phyloP scores from a whole-genome alignment of 1,140 invertebrate species.

The Bombus sylvicola region DNA sequence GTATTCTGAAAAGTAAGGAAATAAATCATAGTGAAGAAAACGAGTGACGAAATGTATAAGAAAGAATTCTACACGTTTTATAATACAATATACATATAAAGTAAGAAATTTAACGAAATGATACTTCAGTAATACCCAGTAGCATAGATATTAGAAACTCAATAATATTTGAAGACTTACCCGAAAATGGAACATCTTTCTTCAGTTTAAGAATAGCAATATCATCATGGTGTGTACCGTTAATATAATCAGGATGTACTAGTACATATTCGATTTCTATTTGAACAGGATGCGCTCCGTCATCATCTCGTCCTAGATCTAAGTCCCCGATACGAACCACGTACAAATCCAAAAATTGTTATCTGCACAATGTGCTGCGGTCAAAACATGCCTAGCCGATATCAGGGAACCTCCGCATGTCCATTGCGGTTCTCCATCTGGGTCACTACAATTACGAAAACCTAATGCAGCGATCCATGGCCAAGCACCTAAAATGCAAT shows the following conservation, averaged over 20 bases:
- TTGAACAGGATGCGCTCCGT: conserved; percentile 86
- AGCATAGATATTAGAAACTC: too few relatives aligned
- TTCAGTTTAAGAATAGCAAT: conserved; percentile 89
- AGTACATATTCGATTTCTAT: conserved; percentile 84
- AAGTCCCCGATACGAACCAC: conserved; percentile 89
- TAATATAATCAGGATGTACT: conserved; percentile 75
- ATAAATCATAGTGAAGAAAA: neutral
- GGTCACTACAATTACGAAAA: conserved; percentile 51
- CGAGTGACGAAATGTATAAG: neutral
- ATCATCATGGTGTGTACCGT: conserved; percentile 85
- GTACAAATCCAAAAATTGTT: conserved; percentile 69
- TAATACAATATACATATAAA: too few relatives aligned
- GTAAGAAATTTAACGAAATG: too few relatives aligned
- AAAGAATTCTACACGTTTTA: too few relatives aligned
- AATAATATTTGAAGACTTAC: conserved; percentile 77
- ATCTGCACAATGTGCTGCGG: conserved; percentile 87
- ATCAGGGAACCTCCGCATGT: conserved; percentile 82
- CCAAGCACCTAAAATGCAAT: conserved; percentile 65
- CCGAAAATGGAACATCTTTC: conserved; percentile 83
- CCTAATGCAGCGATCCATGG: conserved; percentile 76
- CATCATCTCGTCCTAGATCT: conserved; percentile 85
- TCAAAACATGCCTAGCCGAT: conserved; percentile 88
- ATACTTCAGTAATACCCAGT: too few relatives aligned
- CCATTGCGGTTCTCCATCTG: too few relatives aligned
- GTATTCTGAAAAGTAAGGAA: neutral